These are phyloP conservation scores for Lindbergichthys nudifrons DNA, from an alignment of 2,797 vertebrate species.

Conservation along the genomic window DNA sequence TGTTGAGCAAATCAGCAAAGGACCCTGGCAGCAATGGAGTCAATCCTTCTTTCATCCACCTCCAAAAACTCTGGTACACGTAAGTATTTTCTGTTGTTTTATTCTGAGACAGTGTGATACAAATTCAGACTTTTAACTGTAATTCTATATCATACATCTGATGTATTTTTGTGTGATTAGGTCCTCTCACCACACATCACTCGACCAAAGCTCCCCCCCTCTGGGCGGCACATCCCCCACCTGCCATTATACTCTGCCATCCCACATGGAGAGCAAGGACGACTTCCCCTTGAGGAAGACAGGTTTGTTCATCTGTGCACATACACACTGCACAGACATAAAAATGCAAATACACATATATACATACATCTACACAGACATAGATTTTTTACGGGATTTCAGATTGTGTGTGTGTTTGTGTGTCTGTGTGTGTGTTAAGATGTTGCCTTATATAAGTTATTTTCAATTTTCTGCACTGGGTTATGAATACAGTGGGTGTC, in stretches of 20 bases:
- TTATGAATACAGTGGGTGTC: constrained; percentile 51
- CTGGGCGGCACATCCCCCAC: constrained; percentile 93
- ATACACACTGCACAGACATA: constrained; percentile 21
- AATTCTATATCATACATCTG: constrained; percentile 4
- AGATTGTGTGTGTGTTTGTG: constrained; percentile 9
- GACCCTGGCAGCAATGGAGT: constrained; percentile 89
- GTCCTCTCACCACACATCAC: constrained; percentile 95
- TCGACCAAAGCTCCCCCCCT: constrained; percentile 98
- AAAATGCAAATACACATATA: constrained; percentile 17
- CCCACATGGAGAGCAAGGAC: constrained; percentile 91
- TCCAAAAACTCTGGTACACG: constrained; percentile 97
- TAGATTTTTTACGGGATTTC: background rate
- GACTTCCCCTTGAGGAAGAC: constrained; percentile 99
- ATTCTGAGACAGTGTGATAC: background rate
- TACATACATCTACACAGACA: constrained; percentile 8
- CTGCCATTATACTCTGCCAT: constrained; percentile 93
- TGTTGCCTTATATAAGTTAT: background rate
- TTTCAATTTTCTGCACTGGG: constrained; percentile 1
- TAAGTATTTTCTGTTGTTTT: constrained; percentile 79
- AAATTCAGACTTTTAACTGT: background rate
- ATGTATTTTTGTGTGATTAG: constrained; percentile 74
- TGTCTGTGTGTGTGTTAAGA: constrained; percentile 3
- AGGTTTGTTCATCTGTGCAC: constrained; percentile 83
- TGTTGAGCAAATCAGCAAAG: constrained; percentile 97
- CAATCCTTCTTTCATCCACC: constrained; percentile 90